Base-by-base conservation (phyloP, 2,888 invertebrate species). In the Dryomyza anilis region DNA sequence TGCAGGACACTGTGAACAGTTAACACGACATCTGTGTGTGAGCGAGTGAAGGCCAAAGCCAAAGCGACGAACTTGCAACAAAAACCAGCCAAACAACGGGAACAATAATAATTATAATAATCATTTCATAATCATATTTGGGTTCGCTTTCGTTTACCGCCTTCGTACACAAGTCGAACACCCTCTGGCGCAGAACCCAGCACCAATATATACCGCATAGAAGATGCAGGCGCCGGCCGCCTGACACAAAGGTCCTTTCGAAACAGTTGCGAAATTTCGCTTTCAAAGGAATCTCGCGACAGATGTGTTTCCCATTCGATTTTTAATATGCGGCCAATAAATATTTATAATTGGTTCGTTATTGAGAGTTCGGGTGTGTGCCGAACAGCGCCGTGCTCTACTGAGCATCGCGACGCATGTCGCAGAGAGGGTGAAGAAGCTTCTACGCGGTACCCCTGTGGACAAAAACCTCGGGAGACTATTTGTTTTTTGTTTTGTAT, bases 251-350 rank as follows among this genome's bases (percentile, higher is more conserved):
- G n/a, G n/a, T n/a, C n/a, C n/a, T 68, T 69, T 69, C 53, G 68
- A 69, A 71, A 71, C 69, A 70, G 69, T 69, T 72, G 69, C 69
- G 66, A 72, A 72, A 68, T 69, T 59, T 58, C 61, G 64, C 60
- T 53, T 61, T 61, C 61, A 52, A 61, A 39, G 61, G 61, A 52
- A 61, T 61, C 61, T 39, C 70, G 72, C 80, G 82, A 82, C 82
- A 82, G 82, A 82, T 82, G 82, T 81, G 82, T 78, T 81, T 80
- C 81, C 78, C 80, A 82, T 82, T 82, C 81, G 79, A 79, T 76
- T 81, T 81, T 81, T 82, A 82, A 82, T 82, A 82, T 78, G 79
- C 79, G 82, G 82, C 82, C 82, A 82, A 82, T 82, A 78, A 79
- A 82, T 81, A 76, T 52, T 61, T 77, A 79, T 81, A 81, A 81